Evolutionary conservation across 1,140 invertebrate species (phyloP).

Genomic region (Streblospio benedicti): DNA sequence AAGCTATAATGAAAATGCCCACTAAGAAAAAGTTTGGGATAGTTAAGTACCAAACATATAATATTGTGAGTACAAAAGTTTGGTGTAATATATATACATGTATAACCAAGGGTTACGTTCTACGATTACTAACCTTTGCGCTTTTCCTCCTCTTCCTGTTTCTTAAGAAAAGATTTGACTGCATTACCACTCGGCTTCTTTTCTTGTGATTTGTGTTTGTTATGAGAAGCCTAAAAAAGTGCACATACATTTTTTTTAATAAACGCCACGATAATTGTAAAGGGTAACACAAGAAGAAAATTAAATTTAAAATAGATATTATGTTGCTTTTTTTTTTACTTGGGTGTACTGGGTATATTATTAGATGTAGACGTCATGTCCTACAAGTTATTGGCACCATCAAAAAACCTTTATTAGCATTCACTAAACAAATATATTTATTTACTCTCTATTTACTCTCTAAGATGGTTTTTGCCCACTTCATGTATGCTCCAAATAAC

Average conservation of each 20-base stretch:
- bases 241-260: neutral
- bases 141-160: conserved; percentile 8
- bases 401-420: no score
- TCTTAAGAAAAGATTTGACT: conserved; percentile 5
- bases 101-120: neutral
- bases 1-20: no score
- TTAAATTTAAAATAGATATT: neutral
- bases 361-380: neutral
- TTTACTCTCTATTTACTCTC: no score
- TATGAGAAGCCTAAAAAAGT: neutral
- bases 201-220: neutral
- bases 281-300: neutral
- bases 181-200: neutral
- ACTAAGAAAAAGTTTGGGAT: no score
- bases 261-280: neutral
- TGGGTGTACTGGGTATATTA: neutral
- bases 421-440: no score
- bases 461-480: no score
- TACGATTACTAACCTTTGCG: neutral
- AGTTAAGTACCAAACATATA: no score
- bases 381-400: no score
- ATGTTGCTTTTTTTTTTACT: neutral
- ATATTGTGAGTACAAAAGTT: no score
- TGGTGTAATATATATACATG: neutral
- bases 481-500: no score